Percentiles rank a stretch among this genome's conserved stretches.
These are phyloP conservation scores for Amaurobius ferox DNA, from an alignment of 2,888 invertebrate genomes.

Conservation along the genomic window DNA sequence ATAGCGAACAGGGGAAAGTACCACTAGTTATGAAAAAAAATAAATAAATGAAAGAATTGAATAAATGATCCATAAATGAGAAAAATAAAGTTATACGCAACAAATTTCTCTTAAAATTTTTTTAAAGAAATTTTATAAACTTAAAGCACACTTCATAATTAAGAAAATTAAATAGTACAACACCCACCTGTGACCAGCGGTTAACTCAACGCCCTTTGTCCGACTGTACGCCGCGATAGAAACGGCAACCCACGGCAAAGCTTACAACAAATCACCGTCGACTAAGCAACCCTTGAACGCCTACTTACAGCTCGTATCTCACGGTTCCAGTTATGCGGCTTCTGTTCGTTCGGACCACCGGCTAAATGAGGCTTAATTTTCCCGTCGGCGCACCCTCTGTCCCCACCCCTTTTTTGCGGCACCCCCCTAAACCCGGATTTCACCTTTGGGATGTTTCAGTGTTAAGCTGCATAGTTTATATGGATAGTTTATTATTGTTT, in stretches of 20 bases:
- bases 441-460: not conserved
- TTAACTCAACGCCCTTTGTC: not conserved
- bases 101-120: too few relatives aligned
- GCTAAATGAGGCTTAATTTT: constrained; percentile 61
- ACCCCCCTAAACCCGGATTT: constrained; percentile 47
- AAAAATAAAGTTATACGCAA: too few relatives aligned
- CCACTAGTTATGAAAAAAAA: too few relatives aligned
- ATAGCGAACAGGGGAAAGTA: too few relatives aligned
- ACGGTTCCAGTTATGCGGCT: constrained; percentile 40
- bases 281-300: constrained; percentile 31
- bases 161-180: not conserved
- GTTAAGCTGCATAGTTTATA: too few relatives aligned
- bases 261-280: constrained; percentile 6
- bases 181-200: constrained; percentile 2
- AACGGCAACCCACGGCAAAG: not conserved
- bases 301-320: constrained; percentile 55
- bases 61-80: too few relatives aligned
- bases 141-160: too few relatives aligned
- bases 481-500: too few relatives aligned
- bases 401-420: constrained; percentile 29
- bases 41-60: too few relatives aligned
- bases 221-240: not conserved
- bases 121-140: too few relatives aligned
- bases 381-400: constrained; percentile 48
- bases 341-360: constrained; percentile 50